Evolutionary conservation across 53 echinoderm and acorn worm genomes (phyloP).

Genomic region (Pentamera pediparva): DNA sequence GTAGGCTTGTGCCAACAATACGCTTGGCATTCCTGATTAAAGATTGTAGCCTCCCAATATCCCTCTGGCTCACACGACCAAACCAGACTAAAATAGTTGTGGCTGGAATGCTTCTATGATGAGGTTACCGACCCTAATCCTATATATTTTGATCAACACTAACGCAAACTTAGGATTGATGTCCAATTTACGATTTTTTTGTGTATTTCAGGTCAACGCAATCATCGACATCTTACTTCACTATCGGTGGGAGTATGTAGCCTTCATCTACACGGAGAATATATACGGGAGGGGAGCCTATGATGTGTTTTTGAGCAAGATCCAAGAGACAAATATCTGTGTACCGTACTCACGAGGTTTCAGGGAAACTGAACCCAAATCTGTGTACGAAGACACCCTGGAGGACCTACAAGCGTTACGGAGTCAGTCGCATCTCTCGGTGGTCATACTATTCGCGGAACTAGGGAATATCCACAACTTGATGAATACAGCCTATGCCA

Average conservation of each 20-base stretch:
- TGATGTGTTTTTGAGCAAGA: constrained; percentile 37
- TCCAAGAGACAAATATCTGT: constrained; percentile 48
- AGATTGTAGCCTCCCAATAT: no score
- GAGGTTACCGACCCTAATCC: no score
- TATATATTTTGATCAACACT: no score
- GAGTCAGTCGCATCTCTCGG: constrained; percentile 46
- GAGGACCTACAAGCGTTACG: constrained; percentile 41
- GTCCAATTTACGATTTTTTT: no score
- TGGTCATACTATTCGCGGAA: constrained; percentile 84
- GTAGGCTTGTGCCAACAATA: no score
- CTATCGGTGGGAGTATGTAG: constrained; percentile 82
- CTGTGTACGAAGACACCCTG: constrained; percentile 4
- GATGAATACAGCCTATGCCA: constrained; percentile 43
- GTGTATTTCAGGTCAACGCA: constrained; percentile 47
- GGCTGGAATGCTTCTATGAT: no score
- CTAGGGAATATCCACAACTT: constrained; percentile 59
- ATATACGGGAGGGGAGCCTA: constrained; percentile 77
- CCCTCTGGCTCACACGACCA: no score
- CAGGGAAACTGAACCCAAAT: constrained; percentile 28
- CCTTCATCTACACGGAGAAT: constrained; percentile 83
- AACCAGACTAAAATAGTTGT: no score
- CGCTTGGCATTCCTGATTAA: no score
- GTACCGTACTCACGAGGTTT: constrained; percentile 54
- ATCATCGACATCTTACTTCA: constrained; percentile 60
- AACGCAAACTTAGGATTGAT: no score